These are phyloP conservation scores for Rhynchomys soricoides DNA, from an alignment of 2,113 vertebrate species.

Conservation along the genomic window DNA sequence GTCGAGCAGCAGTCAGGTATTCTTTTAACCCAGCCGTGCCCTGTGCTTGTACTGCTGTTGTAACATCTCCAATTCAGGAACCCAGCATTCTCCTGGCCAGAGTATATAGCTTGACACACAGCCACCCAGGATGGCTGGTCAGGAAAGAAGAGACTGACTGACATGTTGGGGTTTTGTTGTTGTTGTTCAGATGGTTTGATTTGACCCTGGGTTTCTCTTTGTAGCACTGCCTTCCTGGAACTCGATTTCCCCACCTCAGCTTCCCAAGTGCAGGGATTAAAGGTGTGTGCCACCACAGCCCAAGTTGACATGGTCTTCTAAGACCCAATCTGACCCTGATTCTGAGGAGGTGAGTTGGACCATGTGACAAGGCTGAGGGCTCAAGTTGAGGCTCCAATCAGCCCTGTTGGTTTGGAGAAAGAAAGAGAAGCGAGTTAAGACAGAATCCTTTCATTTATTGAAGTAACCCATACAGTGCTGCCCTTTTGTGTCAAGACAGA, in stretches of 20 bases:
- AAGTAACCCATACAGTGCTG: neutral
- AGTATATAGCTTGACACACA: neutral
- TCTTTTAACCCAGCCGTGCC: no score
- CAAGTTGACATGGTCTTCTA: neutral
- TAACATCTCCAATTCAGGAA: neutral
- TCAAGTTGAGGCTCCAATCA: neutral
- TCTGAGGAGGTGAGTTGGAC: neutral
- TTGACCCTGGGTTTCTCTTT: neutral
- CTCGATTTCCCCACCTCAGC: neutral
- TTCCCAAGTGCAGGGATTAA: neutral
- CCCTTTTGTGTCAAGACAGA: neutral
- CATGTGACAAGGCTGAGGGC: neutral
- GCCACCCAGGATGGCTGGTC: neutral
- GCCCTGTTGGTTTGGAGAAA: neutral
- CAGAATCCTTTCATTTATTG: neutral
- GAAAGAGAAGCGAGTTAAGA: neutral
- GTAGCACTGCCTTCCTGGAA: neutral
- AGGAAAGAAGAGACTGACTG: neutral
- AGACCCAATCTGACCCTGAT: neutral
- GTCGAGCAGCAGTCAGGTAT: neutral
- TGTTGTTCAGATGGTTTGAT: no score
- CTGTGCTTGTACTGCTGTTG: neutral
- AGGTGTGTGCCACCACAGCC: neutral
- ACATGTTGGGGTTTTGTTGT: neutral
- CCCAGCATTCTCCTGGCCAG: neutral